phyloP scores from a whole-genome alignment of 2,113 vertebrate species.

The Paraplagusia blochii region DNA sequence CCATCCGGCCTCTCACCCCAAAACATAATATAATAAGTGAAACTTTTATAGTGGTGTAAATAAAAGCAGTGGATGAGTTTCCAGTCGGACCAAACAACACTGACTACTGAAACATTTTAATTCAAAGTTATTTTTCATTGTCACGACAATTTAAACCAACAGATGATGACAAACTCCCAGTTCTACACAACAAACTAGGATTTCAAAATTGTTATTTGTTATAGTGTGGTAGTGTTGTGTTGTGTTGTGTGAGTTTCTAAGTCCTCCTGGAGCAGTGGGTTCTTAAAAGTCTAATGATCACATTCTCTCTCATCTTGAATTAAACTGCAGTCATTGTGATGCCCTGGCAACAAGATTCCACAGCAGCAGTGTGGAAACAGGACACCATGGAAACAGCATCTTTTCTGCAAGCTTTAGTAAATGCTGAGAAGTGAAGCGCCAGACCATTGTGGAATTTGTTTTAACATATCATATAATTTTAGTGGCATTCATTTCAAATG shows the following conservation, averaged over 20 bases:
- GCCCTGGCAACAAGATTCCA: constrained; percentile 61
- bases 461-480: background rate
- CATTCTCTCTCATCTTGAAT: constrained; percentile 69
- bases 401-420: constrained; percentile 6
- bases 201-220: constrained; percentile 19
- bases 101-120: no score
- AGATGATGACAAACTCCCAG: no score
- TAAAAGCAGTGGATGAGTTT: no score
- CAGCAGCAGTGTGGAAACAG: constrained; percentile 56
- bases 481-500: no score
- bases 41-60: no score
- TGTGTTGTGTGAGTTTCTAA: constrained; percentile 29
- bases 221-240: constrained; percentile 18
- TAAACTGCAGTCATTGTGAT: constrained; percentile 60
- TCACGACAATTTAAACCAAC: no score
- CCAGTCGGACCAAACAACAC: no score
- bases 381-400: constrained; percentile 68
- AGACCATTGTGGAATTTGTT: background rate
- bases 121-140: no score
- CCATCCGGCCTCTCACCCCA: no score
- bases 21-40: no score
- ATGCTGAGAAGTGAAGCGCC: background rate
- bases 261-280: constrained; percentile 52
- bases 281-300: constrained; percentile 66
- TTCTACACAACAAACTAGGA: no score